Conservation (phyloP, 2,888 invertebrate species). For the Adelphocoris suturalis region DNA sequence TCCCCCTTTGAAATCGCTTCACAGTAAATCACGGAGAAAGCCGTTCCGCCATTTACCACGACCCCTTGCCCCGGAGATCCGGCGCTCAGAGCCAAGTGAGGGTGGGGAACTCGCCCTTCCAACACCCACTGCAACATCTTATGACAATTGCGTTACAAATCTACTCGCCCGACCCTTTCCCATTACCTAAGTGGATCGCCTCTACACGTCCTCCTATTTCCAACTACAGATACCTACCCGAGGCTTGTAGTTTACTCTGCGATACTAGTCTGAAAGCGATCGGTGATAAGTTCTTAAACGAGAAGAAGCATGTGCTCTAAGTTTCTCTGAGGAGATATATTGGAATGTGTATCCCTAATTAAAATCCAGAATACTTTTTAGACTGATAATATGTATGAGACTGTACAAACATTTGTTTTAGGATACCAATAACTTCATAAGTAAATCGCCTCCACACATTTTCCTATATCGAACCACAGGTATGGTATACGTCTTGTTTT, state of each 20-base stretch:
- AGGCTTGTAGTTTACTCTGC: background rate
- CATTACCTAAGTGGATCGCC: constrained; percentile 40
- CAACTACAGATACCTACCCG: background rate
- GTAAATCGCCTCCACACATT: too few species aligned
- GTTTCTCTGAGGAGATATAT: too few species aligned
- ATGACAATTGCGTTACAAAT: constrained; percentile 62
- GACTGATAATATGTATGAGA: too few species aligned
- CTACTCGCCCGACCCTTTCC: background rate
- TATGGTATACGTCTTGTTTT: too few species aligned
- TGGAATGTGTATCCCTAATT: too few species aligned
- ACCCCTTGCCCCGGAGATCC: constrained; percentile 26
- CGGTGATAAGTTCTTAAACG: too few species aligned
- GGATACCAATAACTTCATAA: too few species aligned
- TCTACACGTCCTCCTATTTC: background rate
- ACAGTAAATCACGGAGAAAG: constrained; percentile 53
- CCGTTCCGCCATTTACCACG: constrained; percentile 36
- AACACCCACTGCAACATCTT: constrained; percentile 46
- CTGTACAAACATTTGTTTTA: too few species aligned
- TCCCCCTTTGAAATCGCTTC: constrained; percentile 41
- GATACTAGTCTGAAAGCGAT: too few species aligned
- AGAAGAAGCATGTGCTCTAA: too few species aligned
- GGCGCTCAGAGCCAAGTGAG: constrained; percentile 51
- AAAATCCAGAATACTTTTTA: too few species aligned
- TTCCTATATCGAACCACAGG: too few species aligned
- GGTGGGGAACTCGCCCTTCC: background rate